These are phyloP conservation scores for Oncorhynchus masou DNA, from an alignment of 2,113 vertebrate species.

Conservation along the genomic window DNA sequence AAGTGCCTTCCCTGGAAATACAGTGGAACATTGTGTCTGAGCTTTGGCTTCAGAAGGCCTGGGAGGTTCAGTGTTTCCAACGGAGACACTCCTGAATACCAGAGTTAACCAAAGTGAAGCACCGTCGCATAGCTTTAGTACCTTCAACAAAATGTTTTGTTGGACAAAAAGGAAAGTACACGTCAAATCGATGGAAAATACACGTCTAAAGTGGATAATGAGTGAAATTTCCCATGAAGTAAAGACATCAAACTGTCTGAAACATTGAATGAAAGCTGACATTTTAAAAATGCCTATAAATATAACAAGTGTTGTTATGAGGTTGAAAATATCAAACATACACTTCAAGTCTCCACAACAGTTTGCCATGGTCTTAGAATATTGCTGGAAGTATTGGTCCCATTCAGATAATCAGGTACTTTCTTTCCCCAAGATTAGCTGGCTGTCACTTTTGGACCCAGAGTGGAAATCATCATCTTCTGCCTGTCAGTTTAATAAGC, in stretches of 20 bases:
- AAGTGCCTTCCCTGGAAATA: conserved; percentile 32
- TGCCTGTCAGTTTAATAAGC: conserved; percentile 12
- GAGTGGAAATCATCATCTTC: conserved; percentile 13
- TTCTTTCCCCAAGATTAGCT: conserved; percentile 1
- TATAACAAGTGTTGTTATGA: background rate
- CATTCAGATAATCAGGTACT: conserved; percentile 3
- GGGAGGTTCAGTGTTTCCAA: conserved; percentile 31
- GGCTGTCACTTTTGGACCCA: conserved; percentile 5
- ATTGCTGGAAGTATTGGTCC: background rate
- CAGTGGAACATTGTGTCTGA: conserved; percentile 50
- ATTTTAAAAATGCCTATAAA: conserved; percentile 18
- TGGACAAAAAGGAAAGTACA: background rate
- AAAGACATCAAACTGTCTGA: background rate
- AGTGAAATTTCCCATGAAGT: conserved; percentile 20
- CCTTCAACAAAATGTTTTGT: too few species aligned
- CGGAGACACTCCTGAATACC: conserved; percentile 31
- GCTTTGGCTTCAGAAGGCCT: conserved; percentile 22
- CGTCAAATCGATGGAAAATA: background rate
- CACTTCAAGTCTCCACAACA: background rate
- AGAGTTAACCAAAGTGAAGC: conserved; percentile 18
- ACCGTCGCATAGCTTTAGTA: too few species aligned
- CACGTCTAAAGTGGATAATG: background rate
- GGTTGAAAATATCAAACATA: background rate
- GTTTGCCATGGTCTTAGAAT: background rate
- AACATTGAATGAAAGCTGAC: conserved; percentile 20